Conservation (phyloP, 2,888 invertebrate species). For the Petrophora chlorosata region DNA sequence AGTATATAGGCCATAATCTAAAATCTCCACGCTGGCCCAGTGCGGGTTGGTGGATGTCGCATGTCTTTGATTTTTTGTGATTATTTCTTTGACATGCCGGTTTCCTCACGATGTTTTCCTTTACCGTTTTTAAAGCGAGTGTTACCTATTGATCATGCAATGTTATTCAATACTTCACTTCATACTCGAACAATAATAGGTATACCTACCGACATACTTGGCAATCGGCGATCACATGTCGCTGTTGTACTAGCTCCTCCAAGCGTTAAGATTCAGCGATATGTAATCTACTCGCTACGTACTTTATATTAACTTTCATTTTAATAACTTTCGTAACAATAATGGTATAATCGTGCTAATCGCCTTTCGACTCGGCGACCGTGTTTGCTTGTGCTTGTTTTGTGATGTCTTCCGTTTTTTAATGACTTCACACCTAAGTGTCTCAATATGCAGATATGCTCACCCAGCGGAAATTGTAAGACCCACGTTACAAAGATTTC, state of each 20-base stretch:
- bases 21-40: too few species aligned
- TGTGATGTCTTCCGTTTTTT: slow-evolving; percentile 39
- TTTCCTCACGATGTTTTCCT: too few species aligned
- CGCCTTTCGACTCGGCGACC: slow-evolving; percentile 34
- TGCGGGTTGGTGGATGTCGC: too few species aligned
- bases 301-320: slow-evolving; percentile 48
- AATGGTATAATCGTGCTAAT: slow-evolving; percentile 45
- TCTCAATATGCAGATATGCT: slow-evolving; percentile 23
- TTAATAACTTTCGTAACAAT: slow-evolving; percentile 53
- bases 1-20: too few species aligned
- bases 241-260: slow-evolving; percentile 38
- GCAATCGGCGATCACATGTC: slow-evolving; percentile 30
- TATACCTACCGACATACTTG: slow-evolving; percentile 11
- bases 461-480: slow-evolving; percentile 41
- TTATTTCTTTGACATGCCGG: too few species aligned
- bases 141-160: not conserved
- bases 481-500: slow-evolving; percentile 40
- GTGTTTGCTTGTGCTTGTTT: slow-evolving; percentile 28
- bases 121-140: too few species aligned
- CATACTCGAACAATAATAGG: not conserved
- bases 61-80: too few species aligned
- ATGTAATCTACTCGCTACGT: slow-evolving; percentile 35
- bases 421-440: slow-evolving; percentile 36
- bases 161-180: slow-evolving; percentile 3
- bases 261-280: slow-evolving; percentile 54